phyloP scores from a whole-genome alignment of 2,888 invertebrate genomes.

The Cephus sareptanus region DNA sequence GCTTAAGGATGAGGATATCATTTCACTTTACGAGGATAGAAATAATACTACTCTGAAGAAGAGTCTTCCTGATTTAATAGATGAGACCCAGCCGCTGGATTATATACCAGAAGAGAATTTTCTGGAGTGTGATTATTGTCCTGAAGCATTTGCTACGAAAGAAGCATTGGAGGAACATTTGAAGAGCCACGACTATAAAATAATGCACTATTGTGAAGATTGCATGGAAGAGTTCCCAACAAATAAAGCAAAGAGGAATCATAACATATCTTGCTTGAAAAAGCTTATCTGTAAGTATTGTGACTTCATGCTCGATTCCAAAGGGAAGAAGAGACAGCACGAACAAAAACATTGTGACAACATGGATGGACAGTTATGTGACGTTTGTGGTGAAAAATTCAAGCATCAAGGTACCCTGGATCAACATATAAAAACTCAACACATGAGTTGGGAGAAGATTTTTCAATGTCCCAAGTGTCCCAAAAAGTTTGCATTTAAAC shows the following conservation, averaged over 20 bases:
- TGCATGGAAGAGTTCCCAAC: constrained; percentile 57
- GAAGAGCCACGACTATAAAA: constrained; percentile 57
- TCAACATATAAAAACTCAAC: constrained; percentile 60
- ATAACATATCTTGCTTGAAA: constrained; percentile 53
- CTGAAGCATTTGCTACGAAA: constrained; percentile 45
- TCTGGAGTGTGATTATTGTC: constrained; percentile 61
- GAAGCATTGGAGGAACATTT: constrained; percentile 57
- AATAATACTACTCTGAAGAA: constrained; percentile 41
- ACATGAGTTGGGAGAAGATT: constrained; percentile 62
- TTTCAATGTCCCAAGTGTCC: constrained; percentile 62
- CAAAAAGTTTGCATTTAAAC: constrained; percentile 62
- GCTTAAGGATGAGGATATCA: constrained; percentile 58
- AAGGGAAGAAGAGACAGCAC: constrained; percentile 61
- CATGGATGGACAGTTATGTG: constrained; percentile 58
- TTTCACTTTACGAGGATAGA: constrained; percentile 53
- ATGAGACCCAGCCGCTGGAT: constrained; percentile 38
- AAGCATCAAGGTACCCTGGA: constrained; percentile 63
- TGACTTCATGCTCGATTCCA: constrained; percentile 53
- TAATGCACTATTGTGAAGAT: constrained; percentile 60
- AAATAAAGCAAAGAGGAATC: constrained; percentile 55
- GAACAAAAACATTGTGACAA: constrained; percentile 62
- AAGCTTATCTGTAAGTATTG: constrained; percentile 60
- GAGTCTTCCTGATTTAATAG: constrained; percentile 43
- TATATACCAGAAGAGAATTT: constrained; percentile 40
- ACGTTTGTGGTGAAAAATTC: constrained; percentile 61